Conservation (phyloP, 2,888 invertebrate species). For the Caenorhabditis zanzibari region DNA sequence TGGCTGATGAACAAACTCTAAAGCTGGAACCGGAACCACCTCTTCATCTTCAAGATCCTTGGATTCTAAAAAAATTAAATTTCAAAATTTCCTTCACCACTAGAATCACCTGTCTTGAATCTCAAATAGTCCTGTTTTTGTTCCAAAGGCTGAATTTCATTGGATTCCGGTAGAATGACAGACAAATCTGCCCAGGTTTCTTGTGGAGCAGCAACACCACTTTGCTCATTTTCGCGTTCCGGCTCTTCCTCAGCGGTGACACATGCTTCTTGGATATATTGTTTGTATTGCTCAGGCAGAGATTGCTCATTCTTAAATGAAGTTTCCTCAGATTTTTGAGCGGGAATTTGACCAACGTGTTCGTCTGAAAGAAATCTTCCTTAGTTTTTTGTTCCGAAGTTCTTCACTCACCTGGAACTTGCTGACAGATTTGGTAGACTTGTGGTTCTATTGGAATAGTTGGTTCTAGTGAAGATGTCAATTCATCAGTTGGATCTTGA, state of each 20-base stretch:
- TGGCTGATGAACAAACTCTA: not conserved
- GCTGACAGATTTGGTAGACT: too few species aligned
- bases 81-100: too few species aligned
- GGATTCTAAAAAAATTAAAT: too few species aligned
- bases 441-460: too few species aligned
- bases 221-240: too few species aligned
- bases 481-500: too few species aligned
- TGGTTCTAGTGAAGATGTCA: too few species aligned
- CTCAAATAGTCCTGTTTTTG: too few species aligned
- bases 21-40: not conserved
- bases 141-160: not conserved
- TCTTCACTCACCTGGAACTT: not conserved
- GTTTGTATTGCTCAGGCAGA: not conserved
- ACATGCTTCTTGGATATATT: not conserved
- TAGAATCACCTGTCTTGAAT: too few species aligned
- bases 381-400: not conserved
- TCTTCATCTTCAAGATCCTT: not conserved
- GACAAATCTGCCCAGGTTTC: not conserved
- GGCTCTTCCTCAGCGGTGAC: not conserved
- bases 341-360: not conserved
- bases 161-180: not conserved
- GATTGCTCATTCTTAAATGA: not conserved
- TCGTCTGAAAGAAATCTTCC: not conserved
- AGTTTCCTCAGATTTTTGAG: not conserved
- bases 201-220: too few species aligned